Base-by-base conservation (phyloP, 2,113 vertebrate genomes). In the Callocephalon fimbriatum region DNA sequence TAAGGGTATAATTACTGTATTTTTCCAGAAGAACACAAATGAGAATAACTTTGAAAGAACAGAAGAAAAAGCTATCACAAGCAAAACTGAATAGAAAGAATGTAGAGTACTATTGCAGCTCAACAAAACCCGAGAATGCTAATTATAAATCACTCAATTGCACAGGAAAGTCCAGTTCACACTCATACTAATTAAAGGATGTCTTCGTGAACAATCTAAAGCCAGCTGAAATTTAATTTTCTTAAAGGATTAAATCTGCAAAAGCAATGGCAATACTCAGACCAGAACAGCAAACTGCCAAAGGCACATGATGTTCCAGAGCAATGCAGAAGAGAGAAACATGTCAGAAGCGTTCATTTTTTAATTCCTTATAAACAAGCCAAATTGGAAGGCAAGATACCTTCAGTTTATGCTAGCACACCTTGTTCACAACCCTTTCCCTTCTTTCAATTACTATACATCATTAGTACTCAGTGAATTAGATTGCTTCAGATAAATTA, bases 311-410 rank as follows among this genome's bases (percentile, higher is more conserved):
- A 78, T 95, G 92, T 96, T 95, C 94, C 73, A 86, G 78, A 87
- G 84, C 77, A 73, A 78, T 16, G 54, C 37, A 95, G 66, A 87
- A 68, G 88, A 89, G 40, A 90, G 74, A 85, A 87, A 85, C 71
- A 89, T 94, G 96, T 91, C 94, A 97, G 50, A 96, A 85, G 44
- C 48, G 77, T 70, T 97, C 90, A 95, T 77, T 94, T 96, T 85
- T 86, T 7, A 91, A 89, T 92, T 73, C 45, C 62, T 81, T 40
- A 65, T 6, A 93, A 89, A 79, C 63, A 94, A 80, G 77, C 32
- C 62, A 95, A 95, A 93, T 51, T 48, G n/a, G 70, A 91, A 94
- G 20, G 45, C 62, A 87, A 76, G 56, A 68, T 84, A 84, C 13
- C 65, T 88, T 86, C 59, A 23, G 21, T 86, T 83, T 75, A 88